Percentiles rank a stretch among this genome's conserved stretches.
Conservation (phyloP, 2,888 invertebrate species). For the Nomada flava region DNA sequence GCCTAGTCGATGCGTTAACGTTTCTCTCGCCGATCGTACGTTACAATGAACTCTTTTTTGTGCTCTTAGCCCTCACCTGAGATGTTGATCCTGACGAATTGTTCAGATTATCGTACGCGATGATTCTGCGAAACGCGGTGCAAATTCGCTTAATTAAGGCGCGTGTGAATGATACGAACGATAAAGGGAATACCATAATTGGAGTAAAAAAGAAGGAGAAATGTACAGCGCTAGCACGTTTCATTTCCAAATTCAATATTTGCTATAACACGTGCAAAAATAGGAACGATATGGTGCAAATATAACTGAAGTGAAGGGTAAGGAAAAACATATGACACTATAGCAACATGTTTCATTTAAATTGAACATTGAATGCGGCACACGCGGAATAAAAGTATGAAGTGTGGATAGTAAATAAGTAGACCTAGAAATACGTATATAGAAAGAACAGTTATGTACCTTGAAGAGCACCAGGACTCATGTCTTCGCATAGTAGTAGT, state of each 20-base stretch:
- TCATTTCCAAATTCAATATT: no score
- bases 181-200: background rate
- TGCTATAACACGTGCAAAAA: no score
- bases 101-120: slow-evolving; percentile 37
- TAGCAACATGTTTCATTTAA: background rate
- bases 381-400: no score
- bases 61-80: background rate
- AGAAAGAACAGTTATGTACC: slow-evolving; percentile 45
- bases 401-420: background rate
- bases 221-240: no score
- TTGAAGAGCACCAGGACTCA: slow-evolving; percentile 58
- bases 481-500: slow-evolving; percentile 71
- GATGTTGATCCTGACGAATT: slow-evolving; percentile 53
- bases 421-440: background rate
- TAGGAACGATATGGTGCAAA: background rate
- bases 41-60: slow-evolving; percentile 53
- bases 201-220: no score
- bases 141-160: slow-evolving; percentile 12
- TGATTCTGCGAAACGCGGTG: background rate
- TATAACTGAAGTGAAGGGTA: background rate
- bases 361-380: no score
- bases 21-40: slow-evolving; percentile 60
- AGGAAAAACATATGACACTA: background rate
- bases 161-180: background rate
- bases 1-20: slow-evolving; percentile 52